These are phyloP conservation scores for Corythaixoides concolor DNA, from an alignment of 2,113 vertebrate genomes.

Conservation along the genomic window DNA sequence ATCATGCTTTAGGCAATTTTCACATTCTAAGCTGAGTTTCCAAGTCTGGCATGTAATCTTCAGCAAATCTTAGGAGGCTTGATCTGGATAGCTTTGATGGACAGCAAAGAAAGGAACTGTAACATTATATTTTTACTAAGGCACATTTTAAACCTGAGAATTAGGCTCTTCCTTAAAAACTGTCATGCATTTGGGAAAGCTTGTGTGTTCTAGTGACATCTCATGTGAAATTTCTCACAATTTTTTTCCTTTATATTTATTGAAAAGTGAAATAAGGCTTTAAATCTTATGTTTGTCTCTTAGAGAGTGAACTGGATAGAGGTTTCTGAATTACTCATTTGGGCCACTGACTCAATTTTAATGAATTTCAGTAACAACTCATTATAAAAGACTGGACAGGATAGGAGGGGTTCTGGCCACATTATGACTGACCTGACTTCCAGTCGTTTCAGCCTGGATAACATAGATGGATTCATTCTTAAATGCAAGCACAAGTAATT, in stretches of 20 bases:
- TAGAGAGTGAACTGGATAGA: neutral
- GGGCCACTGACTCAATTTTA: neutral
- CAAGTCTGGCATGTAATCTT: neutral
- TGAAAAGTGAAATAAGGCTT: neutral
- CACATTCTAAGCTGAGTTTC: neutral
- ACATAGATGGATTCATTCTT: neutral
- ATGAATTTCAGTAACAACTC: neutral
- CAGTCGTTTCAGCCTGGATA: neutral
- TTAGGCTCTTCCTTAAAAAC: neutral
- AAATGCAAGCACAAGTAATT: neutral
- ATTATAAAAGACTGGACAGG: neutral
- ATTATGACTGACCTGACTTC: neutral
- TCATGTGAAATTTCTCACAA: neutral
- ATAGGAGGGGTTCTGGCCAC: neutral
- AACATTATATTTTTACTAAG: neutral
- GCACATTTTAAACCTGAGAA: neutral
- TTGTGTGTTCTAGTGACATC: neutral
- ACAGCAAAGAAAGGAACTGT: neutral
- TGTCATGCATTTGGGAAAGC: neutral
- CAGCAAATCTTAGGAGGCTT: neutral
- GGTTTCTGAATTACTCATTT: neutral
- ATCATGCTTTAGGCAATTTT: neutral
- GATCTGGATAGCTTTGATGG: neutral
- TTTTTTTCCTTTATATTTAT: neutral
- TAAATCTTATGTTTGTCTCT: neutral